Base-by-base conservation (phyloP, 2,888 invertebrate genomes). In the Nipponacmea schrenckii region DNA sequence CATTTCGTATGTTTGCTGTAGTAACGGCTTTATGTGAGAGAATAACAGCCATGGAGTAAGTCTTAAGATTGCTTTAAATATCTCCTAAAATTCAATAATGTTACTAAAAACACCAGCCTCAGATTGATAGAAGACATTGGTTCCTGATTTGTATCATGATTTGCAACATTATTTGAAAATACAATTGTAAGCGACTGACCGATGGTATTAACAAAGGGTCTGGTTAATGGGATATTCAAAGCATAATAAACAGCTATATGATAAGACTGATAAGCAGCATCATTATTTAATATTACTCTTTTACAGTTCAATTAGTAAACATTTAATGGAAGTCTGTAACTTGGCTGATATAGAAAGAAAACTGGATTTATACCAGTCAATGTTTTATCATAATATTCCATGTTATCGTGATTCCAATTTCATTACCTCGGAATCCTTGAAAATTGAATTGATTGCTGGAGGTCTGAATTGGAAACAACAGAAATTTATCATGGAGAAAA, bases 1-100 rank as follows among this genome's bases (percentile, higher is more conserved):
- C 86, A 2, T 87, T 87, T 75, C 69, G 86, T 39, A 87, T 87
- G 87, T 87, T 87, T 75, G 84, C 86, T 14, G 87, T 87, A 8
- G 82, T 86, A 50, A 81, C 83, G 0, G 86, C 87, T 1, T 73
- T 87, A 7, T 83, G 85, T 72, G 87, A 87, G 68, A 64, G 87
- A 66, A 85, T 87, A 14, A 85, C 87, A 3, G 76, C 80, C 27
- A 87, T 87, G 87, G 87, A 87, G 87, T 87, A 79, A 84, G 87
- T 82, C 26, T 27, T 12, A 17, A n/a, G n/a, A n/a, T n/a, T n/a
- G n/a, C n/a, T n/a, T 17, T 1, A n/a, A 50, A n/a, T 12, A n/a
- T 68, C 39, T 12, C 24, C 0, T 56, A 8, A 5, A 39, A 39
- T 31, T 31, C 31, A 31, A 5, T 31, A 31, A 31, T 3, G 5